These are phyloP conservation scores for human (Homo sapiens) DNA, from an alignment of 2,113 vertebrate genomes.

Conservation along the genomic window DNA sequence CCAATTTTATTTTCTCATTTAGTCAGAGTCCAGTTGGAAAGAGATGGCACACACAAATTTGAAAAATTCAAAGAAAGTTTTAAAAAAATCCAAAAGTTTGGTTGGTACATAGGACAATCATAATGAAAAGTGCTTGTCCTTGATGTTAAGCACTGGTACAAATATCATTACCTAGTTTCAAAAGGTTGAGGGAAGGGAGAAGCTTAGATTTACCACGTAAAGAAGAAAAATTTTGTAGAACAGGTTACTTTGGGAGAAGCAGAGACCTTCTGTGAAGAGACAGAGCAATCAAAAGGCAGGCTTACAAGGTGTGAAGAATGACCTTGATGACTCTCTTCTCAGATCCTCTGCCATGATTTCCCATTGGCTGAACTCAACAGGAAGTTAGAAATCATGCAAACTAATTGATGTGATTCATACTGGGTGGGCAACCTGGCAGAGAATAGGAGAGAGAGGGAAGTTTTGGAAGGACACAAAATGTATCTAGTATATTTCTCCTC, in stretches of 20 bases:
- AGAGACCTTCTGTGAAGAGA: not conserved
- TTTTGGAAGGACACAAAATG: not conserved
- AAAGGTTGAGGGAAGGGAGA: not conserved
- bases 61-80: not conserved
- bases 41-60: not conserved
- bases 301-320: not conserved
- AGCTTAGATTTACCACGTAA: not conserved
- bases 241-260: not conserved
- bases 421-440: not conserved
- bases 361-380: not conserved
- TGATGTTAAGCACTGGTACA: not conserved
- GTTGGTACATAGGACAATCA: not conserved
- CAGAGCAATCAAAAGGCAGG: not conserved
- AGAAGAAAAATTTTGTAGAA: not conserved
- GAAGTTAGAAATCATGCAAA: not conserved
- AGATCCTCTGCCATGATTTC: not conserved
- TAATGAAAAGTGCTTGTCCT: not conserved
- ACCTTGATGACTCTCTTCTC: not conserved
- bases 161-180: not conserved
- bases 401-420: not conserved
- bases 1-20: not conserved
- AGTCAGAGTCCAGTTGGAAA: not conserved
- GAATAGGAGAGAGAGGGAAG: not conserved
- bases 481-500: not conserved
- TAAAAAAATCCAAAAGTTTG: not conserved